Percentiles rank a stretch among this genome's conserved stretches.
Evolutionary conservation across 1,140 invertebrate genomes (phyloP).

Genomic region (Hirudo medicinalis): DNA sequence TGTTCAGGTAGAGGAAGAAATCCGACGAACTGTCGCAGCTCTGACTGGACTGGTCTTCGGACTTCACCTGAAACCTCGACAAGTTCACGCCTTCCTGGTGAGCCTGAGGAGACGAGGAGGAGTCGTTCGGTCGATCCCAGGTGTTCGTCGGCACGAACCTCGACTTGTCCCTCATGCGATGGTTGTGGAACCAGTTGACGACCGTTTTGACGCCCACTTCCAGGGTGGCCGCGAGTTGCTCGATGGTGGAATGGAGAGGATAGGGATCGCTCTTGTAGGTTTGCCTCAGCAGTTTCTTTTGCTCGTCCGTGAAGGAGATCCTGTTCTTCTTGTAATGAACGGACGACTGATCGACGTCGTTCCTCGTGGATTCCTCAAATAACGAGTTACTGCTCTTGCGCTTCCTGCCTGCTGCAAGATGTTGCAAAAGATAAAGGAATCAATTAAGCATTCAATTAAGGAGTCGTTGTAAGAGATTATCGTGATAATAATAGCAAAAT

Average conservation of each 20-base stretch:
- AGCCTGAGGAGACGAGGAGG: neutral
- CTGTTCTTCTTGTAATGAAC: conserved; percentile 42
- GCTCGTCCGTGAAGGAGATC: conserved; percentile 90
- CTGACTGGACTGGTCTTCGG: conserved; percentile 7
- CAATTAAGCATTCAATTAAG: too few species aligned
- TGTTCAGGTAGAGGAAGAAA: neutral
- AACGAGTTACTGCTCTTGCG: neutral
- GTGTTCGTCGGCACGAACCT: neutral
- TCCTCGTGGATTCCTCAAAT: conserved; percentile 47
- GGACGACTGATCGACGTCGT: neutral
- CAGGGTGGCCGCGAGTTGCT: conserved; percentile 79
- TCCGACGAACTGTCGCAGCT: conserved; percentile 12
- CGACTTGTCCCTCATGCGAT: conserved; percentile 84
- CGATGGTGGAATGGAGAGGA: conserved; percentile 84
- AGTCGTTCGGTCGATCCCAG: neutral
- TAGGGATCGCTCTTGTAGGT: conserved; percentile 91
- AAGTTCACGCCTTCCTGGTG: neutral
- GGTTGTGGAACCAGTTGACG: conserved; percentile 96
- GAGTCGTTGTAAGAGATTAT: too few species aligned
- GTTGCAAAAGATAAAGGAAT: neutral
- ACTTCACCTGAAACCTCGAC: neutral
- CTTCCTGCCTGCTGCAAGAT: neutral
- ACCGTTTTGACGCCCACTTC: conserved; percentile 86
- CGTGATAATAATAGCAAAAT: too few species aligned
- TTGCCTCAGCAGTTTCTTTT: conserved; percentile 83